Conservation (phyloP, 2,113 vertebrate genomes). For the Origma solitaria region DNA sequence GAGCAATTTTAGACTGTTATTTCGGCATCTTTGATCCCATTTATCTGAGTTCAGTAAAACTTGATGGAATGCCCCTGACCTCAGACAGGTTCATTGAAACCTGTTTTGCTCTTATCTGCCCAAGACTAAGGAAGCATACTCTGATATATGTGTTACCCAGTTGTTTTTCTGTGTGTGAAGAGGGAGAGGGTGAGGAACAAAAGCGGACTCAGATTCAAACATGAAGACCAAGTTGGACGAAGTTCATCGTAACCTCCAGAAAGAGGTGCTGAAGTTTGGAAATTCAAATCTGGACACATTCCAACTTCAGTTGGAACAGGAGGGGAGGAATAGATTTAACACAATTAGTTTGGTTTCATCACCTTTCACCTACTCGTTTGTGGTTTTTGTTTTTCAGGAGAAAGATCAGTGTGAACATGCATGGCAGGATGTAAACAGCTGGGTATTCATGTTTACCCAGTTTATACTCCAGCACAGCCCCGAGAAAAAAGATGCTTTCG, state of each 20-base stretch:
- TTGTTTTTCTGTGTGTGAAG: not conserved
- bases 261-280: not conserved
- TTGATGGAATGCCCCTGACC: not conserved
- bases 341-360: not conserved
- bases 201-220: not conserved
- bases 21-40: constrained; percentile 32
- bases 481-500: not conserved
- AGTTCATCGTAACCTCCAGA: constrained; percentile 3
- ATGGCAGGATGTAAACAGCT: not conserved
- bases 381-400: not conserved
- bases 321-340: not conserved
- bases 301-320: not conserved
- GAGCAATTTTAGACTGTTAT: not conserved
- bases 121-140: not conserved
- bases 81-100: not conserved
- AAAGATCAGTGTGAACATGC: not conserved
- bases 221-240: not conserved
- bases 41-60: constrained; percentile 15
- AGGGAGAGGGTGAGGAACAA: not conserved
- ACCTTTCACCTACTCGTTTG: not conserved
- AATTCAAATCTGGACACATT: not conserved
- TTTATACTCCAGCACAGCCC: not conserved
- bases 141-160: not conserved
- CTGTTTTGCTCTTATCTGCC: not conserved
- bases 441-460: not conserved